A percentile compares a stretch with the other conserved stretches of the same genome.
These are phyloP conservation scores for Strix uralensis DNA, from an alignment of 2,113 vertebrate genomes.

Conservation along the genomic window DNA sequence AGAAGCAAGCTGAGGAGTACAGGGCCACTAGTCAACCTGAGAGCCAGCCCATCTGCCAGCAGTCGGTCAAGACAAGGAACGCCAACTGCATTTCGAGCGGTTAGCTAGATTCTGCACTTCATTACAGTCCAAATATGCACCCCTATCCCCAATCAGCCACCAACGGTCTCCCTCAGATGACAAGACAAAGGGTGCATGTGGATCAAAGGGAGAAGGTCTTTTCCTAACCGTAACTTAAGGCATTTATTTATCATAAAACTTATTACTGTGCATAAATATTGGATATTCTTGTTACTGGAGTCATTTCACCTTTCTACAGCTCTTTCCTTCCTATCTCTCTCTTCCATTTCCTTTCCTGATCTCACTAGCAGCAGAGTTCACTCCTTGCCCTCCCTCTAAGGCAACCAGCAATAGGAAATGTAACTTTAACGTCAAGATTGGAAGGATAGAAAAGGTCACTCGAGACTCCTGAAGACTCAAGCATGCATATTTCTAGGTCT, in stretches of 20 bases:
- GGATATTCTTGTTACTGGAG: neutral
- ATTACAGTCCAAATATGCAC: neutral
- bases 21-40: constrained; percentile 3
- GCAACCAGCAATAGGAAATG: neutral
- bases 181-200: neutral
- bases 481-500: neutral
- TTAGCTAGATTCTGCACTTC: neutral
- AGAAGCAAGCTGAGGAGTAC: neutral
- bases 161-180: fast-evolving
- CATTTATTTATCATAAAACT: neutral
- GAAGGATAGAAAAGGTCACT: neutral
- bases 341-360: neutral
- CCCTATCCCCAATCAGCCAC: neutral
- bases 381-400: neutral
- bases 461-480: neutral
- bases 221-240: neutral
- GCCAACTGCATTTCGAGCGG: neutral
- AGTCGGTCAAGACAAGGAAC: neutral
- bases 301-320: neutral
- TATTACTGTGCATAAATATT: neutral
- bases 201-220: neutral
- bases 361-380: neutral
- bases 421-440: neutral
- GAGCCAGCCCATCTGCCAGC: constrained; percentile 32
- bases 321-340: neutral